Base-by-base conservation (phyloP, 2,797 vertebrate species). In the Danio jaintianensis region DNA sequence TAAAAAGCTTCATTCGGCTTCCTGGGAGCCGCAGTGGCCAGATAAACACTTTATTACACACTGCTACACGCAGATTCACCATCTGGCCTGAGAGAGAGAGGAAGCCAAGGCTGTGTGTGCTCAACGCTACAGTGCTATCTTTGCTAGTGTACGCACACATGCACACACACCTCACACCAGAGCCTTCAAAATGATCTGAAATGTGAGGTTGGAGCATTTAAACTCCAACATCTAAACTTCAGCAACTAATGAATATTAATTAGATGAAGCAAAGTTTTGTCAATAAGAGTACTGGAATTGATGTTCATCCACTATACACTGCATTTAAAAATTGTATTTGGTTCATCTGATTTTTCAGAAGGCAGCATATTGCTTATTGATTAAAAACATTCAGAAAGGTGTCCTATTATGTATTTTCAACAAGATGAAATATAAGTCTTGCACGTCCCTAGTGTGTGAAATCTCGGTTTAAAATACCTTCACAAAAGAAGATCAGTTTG, bases 11-110 rank as follows among this genome's bases (percentile, higher is more conserved):
- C 53, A 84, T 84, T 84, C 77, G 78, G 78, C 82, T 86, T 84
- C 86, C 80, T 85, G 75, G 45, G 66, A 87, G 80, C 82, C 76
- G 67, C 89, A 84, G 85, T 87, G 84, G 86, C 87, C 86, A 88
- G 82, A 89, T 86, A 86, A 87, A 86, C 88, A 85, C 84, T 89
- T 88, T 86, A 88, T 88, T 89, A 89, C 85, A 81, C 80, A 63
- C 85, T 83, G 83, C 79, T 85, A 77, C 81, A 84, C 71, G 55
- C 75, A 63, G 80, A 77, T 80, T 63, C 69, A 72, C 86, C 87
- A 88, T 87, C 87, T 88, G 87, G 82, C 70, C 84, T 36, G 62
- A 79, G 79, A 67, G 83, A 75, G 58, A 78, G 78, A 81, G 81
- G 84, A 83, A 85, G 82, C 75, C 22, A 53, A 75, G 48, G 66